These are phyloP conservation scores for Chlorops oryzae DNA, from an alignment of 1,140 invertebrate species.

Conservation along the genomic window DNA sequence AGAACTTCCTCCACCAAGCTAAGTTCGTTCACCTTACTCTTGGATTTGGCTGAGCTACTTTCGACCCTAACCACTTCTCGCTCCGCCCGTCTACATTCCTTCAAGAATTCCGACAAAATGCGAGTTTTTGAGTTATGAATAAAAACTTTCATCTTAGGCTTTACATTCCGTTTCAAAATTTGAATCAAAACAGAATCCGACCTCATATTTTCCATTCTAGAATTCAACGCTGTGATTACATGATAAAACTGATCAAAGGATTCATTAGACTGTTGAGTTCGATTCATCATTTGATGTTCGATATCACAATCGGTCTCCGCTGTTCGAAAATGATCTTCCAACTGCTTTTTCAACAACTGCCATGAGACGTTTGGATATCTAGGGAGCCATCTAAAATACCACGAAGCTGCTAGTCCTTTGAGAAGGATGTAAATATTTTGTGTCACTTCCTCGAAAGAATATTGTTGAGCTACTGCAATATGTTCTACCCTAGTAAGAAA, in stretches of 20 bases:
- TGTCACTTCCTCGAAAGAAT: too few relatives aligned
- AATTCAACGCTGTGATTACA: not conserved
- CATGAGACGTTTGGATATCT: too few relatives aligned
- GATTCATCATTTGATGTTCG: not conserved
- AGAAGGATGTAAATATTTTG: too few relatives aligned
- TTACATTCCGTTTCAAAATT: not conserved
- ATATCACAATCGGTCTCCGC: not conserved
- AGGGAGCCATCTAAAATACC: too few relatives aligned
- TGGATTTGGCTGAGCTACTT: not conserved
- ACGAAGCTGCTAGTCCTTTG: too few relatives aligned
- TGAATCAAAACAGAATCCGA: not conserved
- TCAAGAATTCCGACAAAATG: too few relatives aligned
- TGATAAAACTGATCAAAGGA: conserved; percentile 5
- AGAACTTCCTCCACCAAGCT: too few relatives aligned
- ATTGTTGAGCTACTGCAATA: too few relatives aligned
- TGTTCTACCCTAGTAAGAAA: too few relatives aligned
- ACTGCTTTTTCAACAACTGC: not conserved
- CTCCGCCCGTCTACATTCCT: not conserved
- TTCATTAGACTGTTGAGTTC: not conserved
- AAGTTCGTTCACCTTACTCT: not conserved
- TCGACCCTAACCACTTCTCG: not conserved
- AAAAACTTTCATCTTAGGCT: too few relatives aligned
- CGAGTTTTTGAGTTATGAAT: too few relatives aligned
- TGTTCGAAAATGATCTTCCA: not conserved
- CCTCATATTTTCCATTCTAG: not conserved